Percentiles rank a stretch among this genome's conserved stretches.
Evolutionary conservation across 2,797 vertebrate species (phyloP).

Genomic region (Onychomys leucogaster): DNA sequence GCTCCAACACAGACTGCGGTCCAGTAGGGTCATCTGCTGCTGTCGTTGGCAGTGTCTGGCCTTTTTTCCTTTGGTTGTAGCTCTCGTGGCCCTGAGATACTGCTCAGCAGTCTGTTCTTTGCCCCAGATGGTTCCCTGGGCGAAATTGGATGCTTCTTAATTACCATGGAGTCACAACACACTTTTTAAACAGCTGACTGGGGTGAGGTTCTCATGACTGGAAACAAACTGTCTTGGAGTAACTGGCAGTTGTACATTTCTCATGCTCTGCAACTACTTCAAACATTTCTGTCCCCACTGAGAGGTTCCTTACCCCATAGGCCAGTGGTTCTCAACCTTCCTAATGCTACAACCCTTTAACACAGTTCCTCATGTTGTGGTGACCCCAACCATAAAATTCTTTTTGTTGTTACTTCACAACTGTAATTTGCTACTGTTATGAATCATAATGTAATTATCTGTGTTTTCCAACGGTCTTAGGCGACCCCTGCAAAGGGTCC

Average conservation of each 20-base stretch:
- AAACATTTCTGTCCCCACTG: background rate
- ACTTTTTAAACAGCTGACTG: background rate
- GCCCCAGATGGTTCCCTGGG: background rate
- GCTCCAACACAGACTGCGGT: background rate
- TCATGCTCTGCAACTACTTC: fast-evolving
- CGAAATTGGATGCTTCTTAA: background rate
- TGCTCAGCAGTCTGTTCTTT: background rate
- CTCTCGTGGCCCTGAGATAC: no score
- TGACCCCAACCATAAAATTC: background rate
- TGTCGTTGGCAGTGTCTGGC: background rate
- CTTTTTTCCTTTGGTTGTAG: background rate
- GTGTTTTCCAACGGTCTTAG: background rate
- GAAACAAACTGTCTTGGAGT: background rate
- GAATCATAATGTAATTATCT: background rate
- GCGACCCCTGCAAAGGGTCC: background rate
- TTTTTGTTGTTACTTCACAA: background rate
- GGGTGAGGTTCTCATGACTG: background rate
- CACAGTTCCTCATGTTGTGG: background rate
- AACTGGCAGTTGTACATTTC: background rate
- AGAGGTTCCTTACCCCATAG: background rate
- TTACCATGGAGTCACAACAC: background rate
- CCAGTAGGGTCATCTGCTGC: background rate
- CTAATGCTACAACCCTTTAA: background rate
- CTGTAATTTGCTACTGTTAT: background rate
- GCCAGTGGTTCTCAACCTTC: background rate